Percentiles rank a stretch among this genome's conserved stretches.
Conservation (phyloP, 2,888 invertebrate genomes). For the Microctonus aethiopoides region DNA sequence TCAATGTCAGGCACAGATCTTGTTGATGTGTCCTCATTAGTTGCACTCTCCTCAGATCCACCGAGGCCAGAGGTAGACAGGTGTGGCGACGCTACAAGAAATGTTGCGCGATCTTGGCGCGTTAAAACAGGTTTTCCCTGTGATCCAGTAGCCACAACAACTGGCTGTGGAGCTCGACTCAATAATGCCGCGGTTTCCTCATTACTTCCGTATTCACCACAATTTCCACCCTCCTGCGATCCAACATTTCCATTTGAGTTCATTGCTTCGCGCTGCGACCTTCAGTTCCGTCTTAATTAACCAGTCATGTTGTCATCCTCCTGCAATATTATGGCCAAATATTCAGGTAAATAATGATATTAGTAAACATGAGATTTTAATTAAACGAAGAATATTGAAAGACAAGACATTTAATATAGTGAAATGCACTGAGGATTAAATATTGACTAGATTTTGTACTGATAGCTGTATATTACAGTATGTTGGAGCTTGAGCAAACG, state of each 20-base stretch:
- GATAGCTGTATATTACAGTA: no score
- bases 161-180: constrained; percentile 72
- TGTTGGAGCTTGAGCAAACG: no score
- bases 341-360: background rate
- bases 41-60: constrained; percentile 82
- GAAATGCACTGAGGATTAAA: no score
- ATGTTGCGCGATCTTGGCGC: constrained; percentile 87
- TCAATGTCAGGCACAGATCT: constrained; percentile 86
- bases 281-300: constrained; percentile 45
- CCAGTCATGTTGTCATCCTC: constrained; percentile 53
- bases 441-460: no score
- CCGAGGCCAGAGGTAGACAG: constrained; percentile 77
- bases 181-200: constrained; percentile 87
- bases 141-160: constrained; percentile 56
- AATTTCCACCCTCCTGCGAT: constrained; percentile 59
- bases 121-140: constrained; percentile 81
- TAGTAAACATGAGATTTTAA: no score
- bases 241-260: constrained; percentile 60
- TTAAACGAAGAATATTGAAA: no score
- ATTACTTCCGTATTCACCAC: constrained; percentile 70
- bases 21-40: constrained; percentile 77
- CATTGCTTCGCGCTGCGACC: constrained; percentile 48
- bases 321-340: constrained; percentile 45
- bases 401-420: no score
- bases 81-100: constrained; percentile 76